These are phyloP conservation scores for Drosophila nannoptera DNA, from an alignment of 1,140 invertebrate species.

Conservation along the genomic window DNA sequence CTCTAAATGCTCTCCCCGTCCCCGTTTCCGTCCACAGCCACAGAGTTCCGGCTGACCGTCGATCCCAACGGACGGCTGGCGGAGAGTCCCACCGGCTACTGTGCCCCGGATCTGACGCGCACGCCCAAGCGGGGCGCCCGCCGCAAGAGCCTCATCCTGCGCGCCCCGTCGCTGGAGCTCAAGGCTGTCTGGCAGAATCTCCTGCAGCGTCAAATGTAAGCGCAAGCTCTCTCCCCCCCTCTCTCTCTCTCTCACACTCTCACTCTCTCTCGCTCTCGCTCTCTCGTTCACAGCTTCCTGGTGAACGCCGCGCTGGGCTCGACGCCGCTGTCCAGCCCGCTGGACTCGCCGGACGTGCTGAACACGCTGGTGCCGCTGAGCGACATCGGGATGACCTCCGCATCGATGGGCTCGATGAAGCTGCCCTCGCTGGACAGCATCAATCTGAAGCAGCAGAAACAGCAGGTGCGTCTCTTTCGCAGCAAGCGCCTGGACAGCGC, in stretches of 20 bases:
- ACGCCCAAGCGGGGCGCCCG: conserved; percentile 83
- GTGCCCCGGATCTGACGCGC: conserved; percentile 81
- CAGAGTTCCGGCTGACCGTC: conserved; percentile 85
- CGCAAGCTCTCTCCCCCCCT: conserved; percentile 14
- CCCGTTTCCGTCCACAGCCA: conserved; percentile 80
- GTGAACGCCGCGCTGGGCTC: conserved; percentile 81
- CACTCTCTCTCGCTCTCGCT: background rate
- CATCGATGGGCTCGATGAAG: conserved; percentile 78
- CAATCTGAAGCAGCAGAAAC: conserved; percentile 73
- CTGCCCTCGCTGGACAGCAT: conserved; percentile 78
- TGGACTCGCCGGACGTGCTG: conserved; percentile 82
- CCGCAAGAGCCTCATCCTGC: conserved; percentile 85
- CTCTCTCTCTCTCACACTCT: background rate
- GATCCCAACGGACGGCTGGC: conserved; percentile 82
- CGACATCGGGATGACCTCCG: conserved; percentile 74
- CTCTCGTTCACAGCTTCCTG: conserved; percentile 80
- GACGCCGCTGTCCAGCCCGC: conserved; percentile 82
- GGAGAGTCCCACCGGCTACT: conserved; percentile 84
- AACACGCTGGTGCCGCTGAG: conserved; percentile 75
- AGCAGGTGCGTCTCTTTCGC: conserved; percentile 76
- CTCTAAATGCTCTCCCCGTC: background rate
- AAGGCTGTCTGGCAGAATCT: conserved; percentile 94
- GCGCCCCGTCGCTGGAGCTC: conserved; percentile 88
- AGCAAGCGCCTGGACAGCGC: conserved; percentile 70
- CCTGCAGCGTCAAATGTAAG: conserved; percentile 92